A percentile compares a stretch with the other conserved stretches of the same genome.
Evolutionary conservation across 92 coral and sea anemone genomes (phyloP).

Genomic region (Actinernus sp.): DNA sequence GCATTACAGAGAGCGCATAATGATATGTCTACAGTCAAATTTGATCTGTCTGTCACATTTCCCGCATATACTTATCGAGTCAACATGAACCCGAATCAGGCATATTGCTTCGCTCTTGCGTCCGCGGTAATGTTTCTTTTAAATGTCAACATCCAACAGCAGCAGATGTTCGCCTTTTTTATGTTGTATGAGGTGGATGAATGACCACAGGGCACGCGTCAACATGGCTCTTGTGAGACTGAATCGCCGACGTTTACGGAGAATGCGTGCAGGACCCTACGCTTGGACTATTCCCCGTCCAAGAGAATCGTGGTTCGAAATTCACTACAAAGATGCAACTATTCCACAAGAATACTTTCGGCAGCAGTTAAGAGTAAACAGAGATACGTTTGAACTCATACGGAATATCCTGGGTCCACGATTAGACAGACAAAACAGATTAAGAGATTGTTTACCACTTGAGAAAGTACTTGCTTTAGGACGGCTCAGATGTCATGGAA

Average conservation of each 20-base stretch:
- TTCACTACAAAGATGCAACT: conserved; percentile 9
- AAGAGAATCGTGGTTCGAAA: too few species aligned
- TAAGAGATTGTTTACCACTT: conserved; percentile 14
- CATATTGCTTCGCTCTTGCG: conserved; percentile 14
- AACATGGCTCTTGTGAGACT: conserved; percentile 15
- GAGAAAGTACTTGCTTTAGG: conserved; percentile 7
- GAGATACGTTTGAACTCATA: conserved; percentile 13
- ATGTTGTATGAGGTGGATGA: conserved; percentile 9
- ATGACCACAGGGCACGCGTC: background rate
- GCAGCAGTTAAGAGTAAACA: conserved; percentile 28
- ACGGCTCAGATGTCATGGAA: too few species aligned
- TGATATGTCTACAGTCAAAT: background rate
- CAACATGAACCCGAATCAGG: conserved; percentile 28
- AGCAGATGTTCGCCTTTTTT: conserved; percentile 37
- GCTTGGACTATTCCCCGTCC: conserved; percentile 25
- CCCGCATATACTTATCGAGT: conserved; percentile 13
- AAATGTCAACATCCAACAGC: conserved; percentile 27
- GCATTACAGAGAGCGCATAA: background rate
- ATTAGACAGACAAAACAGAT: conserved; percentile 19
- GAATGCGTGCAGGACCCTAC: conserved; percentile 9
- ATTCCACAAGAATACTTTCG: conserved; percentile 10
- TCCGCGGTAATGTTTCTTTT: conserved; percentile 15
- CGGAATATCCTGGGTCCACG: conserved; percentile 21
- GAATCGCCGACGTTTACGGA: conserved; percentile 12
- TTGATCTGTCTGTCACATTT: conserved; percentile 11